Base-by-base conservation (phyloP, 2,113 vertebrate species). In the Cyanistes caeruleus region DNA sequence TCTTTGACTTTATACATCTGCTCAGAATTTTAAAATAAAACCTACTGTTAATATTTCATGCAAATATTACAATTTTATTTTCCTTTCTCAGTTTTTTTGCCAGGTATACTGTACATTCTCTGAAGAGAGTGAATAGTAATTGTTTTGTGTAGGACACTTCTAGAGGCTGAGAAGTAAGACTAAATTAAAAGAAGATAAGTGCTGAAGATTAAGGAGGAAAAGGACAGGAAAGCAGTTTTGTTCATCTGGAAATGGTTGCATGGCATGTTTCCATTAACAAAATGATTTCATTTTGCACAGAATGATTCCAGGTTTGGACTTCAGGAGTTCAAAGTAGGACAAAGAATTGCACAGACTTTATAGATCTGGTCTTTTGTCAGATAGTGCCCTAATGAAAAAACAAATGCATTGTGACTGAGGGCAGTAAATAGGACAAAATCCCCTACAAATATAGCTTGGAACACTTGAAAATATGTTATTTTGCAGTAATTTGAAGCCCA, bases 381-480 rank as follows among this genome's bases (percentile, higher is more conserved):
- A 84, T 39, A 67, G 19, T 44, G 21, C 24, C 13, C 11, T 90
- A 92, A 94, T 64, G 79, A 84, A 89, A 93, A 95, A 92, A 8
- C 12, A 94, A 94, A 95, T 92, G 35, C 39, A 41, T 69, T 85
- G 55, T 90, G 87, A 88, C 77, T 80, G 59, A 82, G 18, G 37
- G 11, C 13, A 93, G 23, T 49, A 95, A 87, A 79, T 24, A 91
- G 35, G 43, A 84, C 4, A 70, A 67, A 16, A 3, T 2, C 0
- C 0, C 1, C 13, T 2, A 22, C 23, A 82, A 63, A 53, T 41
- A 58, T 41, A 89, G 44, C 7, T 79, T 69, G 28, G 18, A 68
- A 91, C 16, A 55, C 35, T 58, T 89, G 37, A 83, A 72, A 82
- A 83, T 37, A 60, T 13, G 7, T 41, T 78, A 65, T 76, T 93